These are phyloP conservation scores for Ibidorhyncha struthersii DNA, from an alignment of 2,113 vertebrate genomes.

Conservation along the genomic window DNA sequence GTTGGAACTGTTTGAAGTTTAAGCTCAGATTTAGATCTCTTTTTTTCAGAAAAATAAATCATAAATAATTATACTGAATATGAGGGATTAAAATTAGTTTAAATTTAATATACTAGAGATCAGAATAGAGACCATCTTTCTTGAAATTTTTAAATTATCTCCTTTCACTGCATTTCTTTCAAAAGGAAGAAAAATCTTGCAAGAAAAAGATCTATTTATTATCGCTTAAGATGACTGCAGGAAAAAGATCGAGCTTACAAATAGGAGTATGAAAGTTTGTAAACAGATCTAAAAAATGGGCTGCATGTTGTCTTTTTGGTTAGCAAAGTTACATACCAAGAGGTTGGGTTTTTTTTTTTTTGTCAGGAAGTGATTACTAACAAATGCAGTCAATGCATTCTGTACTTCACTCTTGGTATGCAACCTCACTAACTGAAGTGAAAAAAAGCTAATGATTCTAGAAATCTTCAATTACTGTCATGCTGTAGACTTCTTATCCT, in stretches of 20 bases:
- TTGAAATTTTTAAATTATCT: background rate
- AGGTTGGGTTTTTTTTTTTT: background rate
- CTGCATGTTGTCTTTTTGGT: background rate
- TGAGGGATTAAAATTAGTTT: background rate
- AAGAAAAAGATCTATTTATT: background rate
- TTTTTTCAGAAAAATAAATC: slow-evolving; percentile 23
- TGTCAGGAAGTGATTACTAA: background rate
- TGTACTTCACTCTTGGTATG: background rate
- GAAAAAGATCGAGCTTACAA: background rate
- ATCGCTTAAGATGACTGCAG: background rate
- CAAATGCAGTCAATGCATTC: background rate
- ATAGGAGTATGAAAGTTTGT: background rate
- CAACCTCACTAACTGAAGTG: background rate
- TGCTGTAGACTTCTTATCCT: background rate
- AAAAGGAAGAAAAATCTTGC: background rate
- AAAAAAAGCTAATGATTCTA: background rate
- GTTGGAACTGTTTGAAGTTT: background rate
- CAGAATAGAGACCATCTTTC: background rate
- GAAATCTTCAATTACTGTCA: background rate
- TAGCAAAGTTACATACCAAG: background rate
- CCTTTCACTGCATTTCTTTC: background rate
- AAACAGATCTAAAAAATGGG: background rate
- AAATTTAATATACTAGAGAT: background rate
- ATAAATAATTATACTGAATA: background rate
- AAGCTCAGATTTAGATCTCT: background rate